These are phyloP conservation scores for human (Homo sapiens) DNA, from an alignment of 2,113 vertebrate species.

Conservation along the genomic window GRCh38 chr5:105133501-105134000, in stretches of 20 bases:
- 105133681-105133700: not conserved
- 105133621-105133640: not conserved
- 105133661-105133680: not conserved
- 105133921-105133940: not conserved
- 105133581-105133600: slow-evolving; percentile 11
- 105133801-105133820: not conserved
- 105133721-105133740: not conserved
- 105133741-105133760: not conserved
- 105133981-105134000: not conserved
- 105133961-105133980: not conserved
- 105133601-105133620: not conserved
- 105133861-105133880: rapidly evolving
- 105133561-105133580: not conserved
- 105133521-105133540: slow-evolving; percentile 41
- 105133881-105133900: not conserved
- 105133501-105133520: not conserved
- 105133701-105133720: not conserved
- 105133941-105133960: not conserved
- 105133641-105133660: not conserved
- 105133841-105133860: not conserved
- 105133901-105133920: not conserved
- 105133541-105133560: not conserved
- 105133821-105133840: not conserved
- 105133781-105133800: not conserved
- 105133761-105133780: rapidly evolving